phyloP scores from a whole-genome alignment of 2,797 vertebrate genomes.

The Catamblyrhynchus diadema region DNA sequence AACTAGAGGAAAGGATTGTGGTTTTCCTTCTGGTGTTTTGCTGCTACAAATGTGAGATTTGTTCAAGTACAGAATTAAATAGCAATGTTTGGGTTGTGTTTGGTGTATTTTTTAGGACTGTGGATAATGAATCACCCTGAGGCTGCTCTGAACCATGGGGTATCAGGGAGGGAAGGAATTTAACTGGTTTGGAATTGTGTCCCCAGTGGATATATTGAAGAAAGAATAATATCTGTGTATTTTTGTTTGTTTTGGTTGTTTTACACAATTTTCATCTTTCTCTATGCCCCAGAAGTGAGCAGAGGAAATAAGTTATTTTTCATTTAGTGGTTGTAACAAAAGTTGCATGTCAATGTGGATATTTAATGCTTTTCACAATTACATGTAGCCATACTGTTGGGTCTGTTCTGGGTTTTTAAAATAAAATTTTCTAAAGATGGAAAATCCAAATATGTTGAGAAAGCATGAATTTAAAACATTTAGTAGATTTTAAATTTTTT shows the following conservation, averaged over 20 bases:
- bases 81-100: background rate
- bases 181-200: background rate
- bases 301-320: background rate
- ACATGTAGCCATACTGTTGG: background rate
- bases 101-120: background rate
- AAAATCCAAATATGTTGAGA: background rate
- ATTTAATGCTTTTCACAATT: background rate
- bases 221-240: background rate
- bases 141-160: background rate
- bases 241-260: background rate
- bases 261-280: background rate
- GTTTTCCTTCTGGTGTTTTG: background rate
- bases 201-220: background rate
- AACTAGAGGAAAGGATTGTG: background rate
- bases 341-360: background rate
- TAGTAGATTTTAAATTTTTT: background rate
- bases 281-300: background rate
- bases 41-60: background rate
- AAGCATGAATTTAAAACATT: background rate
- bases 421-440: background rate
- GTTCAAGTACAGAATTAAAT: background rate
- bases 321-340: background rate
- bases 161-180: background rate
- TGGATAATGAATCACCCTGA: fast-evolving
- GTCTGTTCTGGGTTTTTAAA: background rate